Base-by-base conservation (phyloP, 2,888 invertebrate species). In the Stenotaenia linearis region DNA sequence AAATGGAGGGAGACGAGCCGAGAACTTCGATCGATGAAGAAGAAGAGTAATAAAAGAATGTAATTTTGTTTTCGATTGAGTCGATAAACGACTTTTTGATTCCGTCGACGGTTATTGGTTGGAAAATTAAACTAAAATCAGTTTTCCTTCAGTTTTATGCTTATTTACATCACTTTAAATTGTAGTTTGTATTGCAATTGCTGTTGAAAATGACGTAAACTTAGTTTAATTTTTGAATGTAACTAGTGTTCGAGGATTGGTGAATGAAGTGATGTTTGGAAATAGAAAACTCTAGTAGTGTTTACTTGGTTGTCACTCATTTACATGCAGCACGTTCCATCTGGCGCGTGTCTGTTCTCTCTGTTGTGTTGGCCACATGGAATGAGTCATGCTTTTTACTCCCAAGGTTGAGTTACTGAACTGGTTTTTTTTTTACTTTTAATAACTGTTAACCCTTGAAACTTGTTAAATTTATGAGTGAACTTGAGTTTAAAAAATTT, bases 281-380 rank as follows among this genome's bases (percentile, higher is more conserved):
- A n/a, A n/a, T n/a, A n/a, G n/a, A n/a, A n/a, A n/a, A n/a, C n/a
- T n/a, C n/a, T n/a, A n/a, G 15, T 40, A 15, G 45, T 45, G 56
- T 56, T 56, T 18, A 6, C 23, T 56, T 10, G 56, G 4, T 56
- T 56, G 56, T 23, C 56, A 56, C 56, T 56, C 56, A 56, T 23
- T 15, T 50, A n/a, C n/a, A n/a, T n/a, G 50, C 50, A 50, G 6
- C 50, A 23, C 56, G 56, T 23, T 56, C 56, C 56, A 56, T 56
- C 56, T 56, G 56, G 56, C 56, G 56, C 56, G 56, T 56, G 56
- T 56, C 56, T 56, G 56, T 56, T 56, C 56, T n/a, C n/a, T n/a
- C n/a, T n/a, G n/a, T n/a, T n/a, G n/a, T 56, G 56, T 10, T 18
- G 5, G 21, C 56, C 56, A 56, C 56, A 56, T 56, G 56, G 56